Conservation (phyloP, 2,888 invertebrate genomes). For the Ennomos quercinarius region DNA sequence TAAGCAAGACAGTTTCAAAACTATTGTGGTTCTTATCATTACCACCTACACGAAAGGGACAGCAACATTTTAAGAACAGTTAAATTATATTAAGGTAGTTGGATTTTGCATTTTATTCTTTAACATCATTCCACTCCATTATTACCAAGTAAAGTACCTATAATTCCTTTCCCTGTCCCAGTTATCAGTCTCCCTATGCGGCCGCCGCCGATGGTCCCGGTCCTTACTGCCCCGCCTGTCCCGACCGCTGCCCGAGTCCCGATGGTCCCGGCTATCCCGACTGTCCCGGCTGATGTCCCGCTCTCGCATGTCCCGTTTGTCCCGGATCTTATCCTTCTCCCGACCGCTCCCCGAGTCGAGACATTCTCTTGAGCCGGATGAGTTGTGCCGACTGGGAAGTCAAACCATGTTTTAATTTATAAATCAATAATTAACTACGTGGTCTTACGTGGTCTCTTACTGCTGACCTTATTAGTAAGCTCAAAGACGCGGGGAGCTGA, state of each 20-base stretch:
- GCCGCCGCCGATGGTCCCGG: conserved; percentile 61
- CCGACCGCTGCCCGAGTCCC: conserved; percentile 76
- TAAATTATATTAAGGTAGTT: too few relatives aligned
- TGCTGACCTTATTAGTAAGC: too few relatives aligned
- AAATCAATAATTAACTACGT: too few relatives aligned
- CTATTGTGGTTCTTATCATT: too few relatives aligned
- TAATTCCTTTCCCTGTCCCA: conserved; percentile 79
- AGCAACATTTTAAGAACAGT: too few relatives aligned
- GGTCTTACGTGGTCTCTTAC: too few relatives aligned
- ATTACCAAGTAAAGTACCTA: conserved; percentile 10
- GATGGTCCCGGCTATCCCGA: conserved; percentile 69
- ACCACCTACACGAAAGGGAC: too few relatives aligned
- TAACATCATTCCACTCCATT: too few relatives aligned
- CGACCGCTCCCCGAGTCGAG: conserved; percentile 81
- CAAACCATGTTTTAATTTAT: too few relatives aligned
- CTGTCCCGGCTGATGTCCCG: conserved; percentile 73
- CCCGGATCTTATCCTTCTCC: conserved; percentile 74
- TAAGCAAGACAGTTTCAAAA: too few relatives aligned
- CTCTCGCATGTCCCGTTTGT: conserved; percentile 72
- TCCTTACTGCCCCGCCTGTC: conserved; percentile 75
- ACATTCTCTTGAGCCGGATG: conserved; percentile 79
- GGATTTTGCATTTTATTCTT: too few relatives aligned
- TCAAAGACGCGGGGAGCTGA: too few relatives aligned
- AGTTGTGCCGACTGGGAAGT: conserved; percentile 68
- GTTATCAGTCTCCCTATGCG: conserved; percentile 68